Base-by-base conservation (phyloP, 1,140 invertebrate species). In the Drosophila hydei region DNA sequence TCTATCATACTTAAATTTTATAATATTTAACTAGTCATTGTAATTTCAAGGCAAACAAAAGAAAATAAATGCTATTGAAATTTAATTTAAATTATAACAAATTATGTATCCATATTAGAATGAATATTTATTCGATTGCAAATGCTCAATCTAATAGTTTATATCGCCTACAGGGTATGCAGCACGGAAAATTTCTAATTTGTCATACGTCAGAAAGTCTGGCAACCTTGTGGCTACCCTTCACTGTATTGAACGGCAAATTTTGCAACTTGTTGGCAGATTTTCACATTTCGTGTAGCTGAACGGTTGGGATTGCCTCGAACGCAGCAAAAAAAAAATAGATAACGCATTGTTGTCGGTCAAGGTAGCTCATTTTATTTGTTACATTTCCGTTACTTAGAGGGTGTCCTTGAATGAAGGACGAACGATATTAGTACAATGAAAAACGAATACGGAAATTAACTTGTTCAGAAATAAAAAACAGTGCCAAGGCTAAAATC, bases 351-450 rank as follows among this genome's bases (percentile, higher is more conserved):
- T 65, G 33, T 50, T 69, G 51, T 63, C 54, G 74, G 70, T 76
- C 74, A 76, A 76, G 70, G 70, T 43, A 67, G 18, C 4, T 16
- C 6, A 19, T 9, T 21, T 33, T 62, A 50, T 42, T 21, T 72
- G 58, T 64, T 27, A 60, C 36, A 61, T 72, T 75, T 65, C 50
- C 61, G 36, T 11, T 47, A 6, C 12, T 23, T 30, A 19, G 1
- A 12, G n/a, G 6, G 14, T n/a, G 70, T 59, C 63, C 70, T 72
- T 72, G 70, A 60, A 21, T 21, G 63, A 72, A 72, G 63, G 70
- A 68, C 63, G 42, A 40, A 40, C n/a, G 5, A 16, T 16, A 33
- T 11, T 33, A 33, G 4, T 6, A 2, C 14, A 42, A 18, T 16
- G 2, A 42, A 42, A 42, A 16, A 8, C 8, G 14, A n/a, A 21